phyloP scores from a whole-genome alignment of 92 coral and sea anemone species.

The Zoanthus solanderi region DNA sequence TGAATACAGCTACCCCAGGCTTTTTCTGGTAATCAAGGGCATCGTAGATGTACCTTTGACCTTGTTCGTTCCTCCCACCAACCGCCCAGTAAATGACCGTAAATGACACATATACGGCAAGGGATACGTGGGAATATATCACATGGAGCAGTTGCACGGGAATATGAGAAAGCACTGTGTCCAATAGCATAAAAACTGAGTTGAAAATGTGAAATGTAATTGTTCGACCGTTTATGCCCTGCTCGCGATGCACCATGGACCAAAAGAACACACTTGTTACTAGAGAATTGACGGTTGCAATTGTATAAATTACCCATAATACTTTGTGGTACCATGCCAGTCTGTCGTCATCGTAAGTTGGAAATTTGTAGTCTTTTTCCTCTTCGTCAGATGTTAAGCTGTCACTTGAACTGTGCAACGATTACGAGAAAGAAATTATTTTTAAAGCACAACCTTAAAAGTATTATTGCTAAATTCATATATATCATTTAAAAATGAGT shows the following conservation, averaged over 20 bases:
- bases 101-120: conserved; percentile 78
- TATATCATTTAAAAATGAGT: no score
- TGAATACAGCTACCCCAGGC: conserved; percentile 70
- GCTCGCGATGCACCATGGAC: conserved; percentile 62
- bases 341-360: conserved; percentile 57
- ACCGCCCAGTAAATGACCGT: conserved; percentile 93
- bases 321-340: conserved; percentile 71
- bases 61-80: conserved; percentile 70
- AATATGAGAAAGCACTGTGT: conserved; percentile 75
- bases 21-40: conserved; percentile 70
- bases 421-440: background rate
- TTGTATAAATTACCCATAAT: conserved; percentile 80
- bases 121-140: conserved; percentile 78
- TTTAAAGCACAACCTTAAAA: background rate
- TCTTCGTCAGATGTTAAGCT: conserved; percentile 35
- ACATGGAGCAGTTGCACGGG: conserved; percentile 86
- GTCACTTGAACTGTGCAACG: conserved; percentile 16
- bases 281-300: conserved; percentile 83
- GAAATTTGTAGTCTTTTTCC: background rate
- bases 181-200: conserved; percentile 79
- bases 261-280: conserved; percentile 78
- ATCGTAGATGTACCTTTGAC: conserved; percentile 75
- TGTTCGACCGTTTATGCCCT: conserved; percentile 60
- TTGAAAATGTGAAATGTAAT: conserved; percentile 75
- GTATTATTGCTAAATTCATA: no score